phyloP scores from a whole-genome alignment of 1,140 invertebrate species.

The Drosophila suzukii region DNA sequence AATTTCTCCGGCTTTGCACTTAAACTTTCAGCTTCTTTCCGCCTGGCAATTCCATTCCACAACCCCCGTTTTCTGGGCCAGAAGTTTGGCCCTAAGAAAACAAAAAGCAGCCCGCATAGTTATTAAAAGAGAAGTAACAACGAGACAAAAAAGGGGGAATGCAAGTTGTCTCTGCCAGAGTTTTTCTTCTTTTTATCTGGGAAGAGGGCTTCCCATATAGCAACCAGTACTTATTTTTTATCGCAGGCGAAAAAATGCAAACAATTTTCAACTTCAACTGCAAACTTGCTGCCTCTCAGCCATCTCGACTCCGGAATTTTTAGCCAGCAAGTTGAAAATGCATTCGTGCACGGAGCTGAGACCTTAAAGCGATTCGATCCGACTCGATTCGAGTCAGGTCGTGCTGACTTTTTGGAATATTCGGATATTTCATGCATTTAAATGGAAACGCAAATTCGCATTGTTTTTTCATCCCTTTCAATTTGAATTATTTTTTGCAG shows the following conservation, averaged over 20 bases:
- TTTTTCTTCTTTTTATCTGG: conserved; percentile 7
- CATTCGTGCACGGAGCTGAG: conserved; percentile 37
- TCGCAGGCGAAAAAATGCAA: conserved; percentile 47
- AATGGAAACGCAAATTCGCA: conserved; percentile 36
- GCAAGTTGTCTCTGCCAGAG: conserved; percentile 42
- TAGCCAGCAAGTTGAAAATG: conserved; percentile 45
- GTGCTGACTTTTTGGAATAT: conserved; percentile 22
- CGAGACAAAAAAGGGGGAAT: conserved; percentile 8
- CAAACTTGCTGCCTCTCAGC: conserved; percentile 28
- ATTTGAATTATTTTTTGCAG: conserved; percentile 8
- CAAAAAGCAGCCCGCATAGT: conserved; percentile 47
- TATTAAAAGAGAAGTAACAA: conserved; percentile 35
- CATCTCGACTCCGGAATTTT: conserved; percentile 32
- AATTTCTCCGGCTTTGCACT: conserved; percentile 37
- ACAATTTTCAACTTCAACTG: conserved; percentile 62
- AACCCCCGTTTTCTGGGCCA: conserved; percentile 9
- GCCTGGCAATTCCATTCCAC: neutral
- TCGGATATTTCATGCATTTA: conserved; percentile 35
- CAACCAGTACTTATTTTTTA: conserved; percentile 29
- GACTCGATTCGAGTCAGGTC: conserved; percentile 17
- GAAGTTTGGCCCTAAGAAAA: conserved; percentile 37
- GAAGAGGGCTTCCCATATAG: neutral
- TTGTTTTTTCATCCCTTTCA: conserved; percentile 21
- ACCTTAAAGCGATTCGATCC: conserved; percentile 28
- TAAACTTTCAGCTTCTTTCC: conserved; percentile 32